A percentile compares a stretch with the other conserved stretches of the same genome.
phyloP scores from a whole-genome alignment of 1,140 invertebrate genomes.

The Drosophila carrolli region DNA sequence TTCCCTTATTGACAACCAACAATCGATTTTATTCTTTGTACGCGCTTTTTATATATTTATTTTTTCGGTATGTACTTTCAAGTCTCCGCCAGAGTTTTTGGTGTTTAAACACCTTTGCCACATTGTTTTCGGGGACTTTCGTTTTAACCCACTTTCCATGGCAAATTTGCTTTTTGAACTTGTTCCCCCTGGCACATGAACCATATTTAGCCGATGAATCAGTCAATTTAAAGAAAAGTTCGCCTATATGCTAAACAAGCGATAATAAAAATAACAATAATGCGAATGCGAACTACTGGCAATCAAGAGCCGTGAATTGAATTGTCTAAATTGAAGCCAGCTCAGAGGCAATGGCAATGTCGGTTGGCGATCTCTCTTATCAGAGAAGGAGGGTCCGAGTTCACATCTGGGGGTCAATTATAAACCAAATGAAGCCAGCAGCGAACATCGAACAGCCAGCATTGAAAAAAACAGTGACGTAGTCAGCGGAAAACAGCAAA shows the following conservation, averaged over 20 bases:
- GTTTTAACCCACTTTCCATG: conserved; percentile 70
- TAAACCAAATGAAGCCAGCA: conserved; percentile 20
- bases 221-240: conserved; percentile 59
- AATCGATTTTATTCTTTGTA: conserved; percentile 71
- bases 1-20: conserved; percentile 51
- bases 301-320: conserved; percentile 33
- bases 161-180: conserved; percentile 33
- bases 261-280: conserved; percentile 62
- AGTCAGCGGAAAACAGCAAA: conserved; percentile 35
- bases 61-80: conserved; percentile 32
- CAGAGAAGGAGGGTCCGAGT: conserved; percentile 43
- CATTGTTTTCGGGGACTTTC: conserved; percentile 39
- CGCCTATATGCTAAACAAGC: conserved; percentile 48
- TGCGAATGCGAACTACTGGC: conserved; percentile 13
- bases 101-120: conserved; percentile 43
- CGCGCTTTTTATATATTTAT: conserved; percentile 50
- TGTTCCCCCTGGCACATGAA: conserved; percentile 30
- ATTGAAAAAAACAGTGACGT: conserved; percentile 49
- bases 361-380: conserved; percentile 38
- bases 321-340: conserved; percentile 72
- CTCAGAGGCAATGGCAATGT: conserved; percentile 14
- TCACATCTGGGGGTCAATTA: conserved; percentile 71
- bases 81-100: conserved; percentile 19
- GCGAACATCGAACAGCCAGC: conserved; percentile 8
- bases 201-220: conserved; percentile 61